Percentiles rank a stretch among this genome's conserved stretches.
These are phyloP conservation scores for Frankliniella fusca DNA, from an alignment of 2,888 invertebrate species.

Conservation along the genomic window DNA sequence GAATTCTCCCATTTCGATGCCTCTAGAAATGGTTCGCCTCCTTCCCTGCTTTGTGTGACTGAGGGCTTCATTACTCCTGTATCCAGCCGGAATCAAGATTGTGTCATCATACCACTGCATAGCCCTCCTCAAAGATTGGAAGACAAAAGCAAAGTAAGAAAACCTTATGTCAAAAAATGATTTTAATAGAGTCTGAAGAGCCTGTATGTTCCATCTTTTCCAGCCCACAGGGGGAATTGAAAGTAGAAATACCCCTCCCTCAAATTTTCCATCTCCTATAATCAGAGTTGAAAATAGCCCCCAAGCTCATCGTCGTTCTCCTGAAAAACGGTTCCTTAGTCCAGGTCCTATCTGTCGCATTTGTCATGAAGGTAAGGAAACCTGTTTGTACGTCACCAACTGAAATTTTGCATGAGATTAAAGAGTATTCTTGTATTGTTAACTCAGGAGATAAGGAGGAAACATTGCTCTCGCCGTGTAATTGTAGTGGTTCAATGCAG, in stretches of 20 bases:
- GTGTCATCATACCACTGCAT: not conserved
- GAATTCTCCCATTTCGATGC: not conserved
- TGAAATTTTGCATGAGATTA: not conserved
- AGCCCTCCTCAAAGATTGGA: not conserved
- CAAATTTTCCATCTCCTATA: slow-evolving; percentile 22
- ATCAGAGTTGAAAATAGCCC: not conserved
- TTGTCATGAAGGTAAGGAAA: slow-evolving; percentile 37
- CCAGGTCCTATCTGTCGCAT: slow-evolving; percentile 36
- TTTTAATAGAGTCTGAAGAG: not conserved
- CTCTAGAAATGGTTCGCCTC: not conserved
- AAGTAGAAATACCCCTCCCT: not conserved
- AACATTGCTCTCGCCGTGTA: slow-evolving; percentile 54
- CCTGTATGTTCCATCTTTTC: not conserved
- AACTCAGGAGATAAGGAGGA: slow-evolving; percentile 47
- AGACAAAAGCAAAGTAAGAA: not conserved
- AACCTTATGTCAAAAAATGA: not conserved
- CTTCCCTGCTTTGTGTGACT: not conserved
- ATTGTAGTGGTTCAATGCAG: slow-evolving; percentile 54
- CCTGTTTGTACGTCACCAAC: not conserved
- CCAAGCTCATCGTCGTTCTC: slow-evolving; percentile 18
- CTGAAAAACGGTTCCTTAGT: slow-evolving; percentile 25
- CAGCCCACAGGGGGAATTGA: not conserved
- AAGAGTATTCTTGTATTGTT: slow-evolving; percentile 1
- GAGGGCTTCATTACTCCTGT: not conserved
- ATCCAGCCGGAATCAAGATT: not conserved